Percentiles rank a stretch among this genome's conserved stretches.
These are phyloP conservation scores for Lanistes nyassanus DNA, from an alignment of 1,140 invertebrate genomes.

Conservation along the genomic window DNA sequence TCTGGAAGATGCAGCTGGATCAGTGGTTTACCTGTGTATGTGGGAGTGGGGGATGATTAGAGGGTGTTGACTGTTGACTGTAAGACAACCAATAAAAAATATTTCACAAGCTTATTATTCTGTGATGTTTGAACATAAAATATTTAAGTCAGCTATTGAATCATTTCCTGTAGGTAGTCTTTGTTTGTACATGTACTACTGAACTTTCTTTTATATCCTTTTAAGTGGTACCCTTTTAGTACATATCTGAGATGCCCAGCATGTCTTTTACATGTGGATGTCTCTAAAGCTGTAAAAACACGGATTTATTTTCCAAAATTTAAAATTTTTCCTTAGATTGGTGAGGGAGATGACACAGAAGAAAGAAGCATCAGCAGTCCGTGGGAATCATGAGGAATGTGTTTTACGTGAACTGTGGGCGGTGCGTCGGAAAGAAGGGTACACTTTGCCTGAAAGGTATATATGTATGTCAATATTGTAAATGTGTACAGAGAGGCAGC, in stretches of 20 bases:
- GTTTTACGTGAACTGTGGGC: conserved; percentile 39
- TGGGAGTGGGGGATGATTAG: no score
- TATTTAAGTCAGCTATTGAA: no score
- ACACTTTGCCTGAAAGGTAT: conserved; percentile 47
- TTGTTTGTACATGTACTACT: neutral
- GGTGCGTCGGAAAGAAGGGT: conserved; percentile 32
- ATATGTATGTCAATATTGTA: no score
- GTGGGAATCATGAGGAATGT: conserved; percentile 60
- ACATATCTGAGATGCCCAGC: neutral
- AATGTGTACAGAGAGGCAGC: no score
- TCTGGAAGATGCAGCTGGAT: neutral
- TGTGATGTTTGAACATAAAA: no score
- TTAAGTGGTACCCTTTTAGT: neutral
- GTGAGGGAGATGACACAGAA: neutral
- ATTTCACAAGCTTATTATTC: no score
- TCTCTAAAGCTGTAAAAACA: neutral
- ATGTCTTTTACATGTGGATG: neutral
- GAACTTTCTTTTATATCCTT: no score
- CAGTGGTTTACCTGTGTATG: neutral
- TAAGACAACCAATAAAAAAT: no score
- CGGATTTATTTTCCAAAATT: neutral
- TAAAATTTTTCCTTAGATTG: neutral
- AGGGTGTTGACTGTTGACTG: no score
- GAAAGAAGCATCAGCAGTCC: conserved; percentile 38
- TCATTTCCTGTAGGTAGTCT: no score